phyloP scores from a whole-genome alignment of 2,113 vertebrate genomes.

The Hippoglossus stenolepis region DNA sequence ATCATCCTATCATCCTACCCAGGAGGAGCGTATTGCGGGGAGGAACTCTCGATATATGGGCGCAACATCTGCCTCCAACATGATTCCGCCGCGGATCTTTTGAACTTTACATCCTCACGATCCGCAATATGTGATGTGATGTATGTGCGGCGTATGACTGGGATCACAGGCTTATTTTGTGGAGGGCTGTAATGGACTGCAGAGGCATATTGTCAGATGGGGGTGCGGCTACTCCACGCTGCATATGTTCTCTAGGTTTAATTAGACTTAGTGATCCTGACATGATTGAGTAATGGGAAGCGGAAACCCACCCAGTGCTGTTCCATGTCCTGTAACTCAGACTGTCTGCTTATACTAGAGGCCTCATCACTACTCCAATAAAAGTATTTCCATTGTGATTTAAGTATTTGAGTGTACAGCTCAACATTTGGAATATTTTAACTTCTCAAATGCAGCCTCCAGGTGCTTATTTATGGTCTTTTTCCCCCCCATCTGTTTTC shows the following conservation, averaged over 20 bases:
- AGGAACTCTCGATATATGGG: slow-evolving; percentile 55
- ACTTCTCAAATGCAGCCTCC: slow-evolving; percentile 20
- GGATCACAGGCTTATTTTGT: slow-evolving; percentile 59
- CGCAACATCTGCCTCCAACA: slow-evolving; percentile 78
- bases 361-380: slow-evolving; percentile 27
- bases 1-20: slow-evolving; percentile 77
- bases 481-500: slow-evolving; percentile 61
- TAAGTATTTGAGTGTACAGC: slow-evolving; percentile 3
- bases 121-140: slow-evolving; percentile 53
- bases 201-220: slow-evolving; percentile 49
- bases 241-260: slow-evolving; percentile 48
- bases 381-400: slow-evolving; percentile 24
- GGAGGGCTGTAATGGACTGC: slow-evolving; percentile 45
- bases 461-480: slow-evolving; percentile 40
- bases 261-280: slow-evolving; percentile 45
- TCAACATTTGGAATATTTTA: slow-evolving; percentile 35
- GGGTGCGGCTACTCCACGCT: slow-evolving; percentile 12
- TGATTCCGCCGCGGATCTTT: slow-evolving; percentile 65
- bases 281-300: slow-evolving; percentile 16
- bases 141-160: slow-evolving; percentile 42
- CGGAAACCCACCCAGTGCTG: slow-evolving; percentile 12
- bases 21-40: slow-evolving; percentile 60
- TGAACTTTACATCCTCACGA: slow-evolving; percentile 69
- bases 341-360: slow-evolving; percentile 9
- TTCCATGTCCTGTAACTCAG: slow-evolving; percentile 30